Evolutionary conservation across 1,140 invertebrate species (phyloP), one percentile per base, ranked within the genome.

Genomic region (Heliconius nattereri): DNA sequence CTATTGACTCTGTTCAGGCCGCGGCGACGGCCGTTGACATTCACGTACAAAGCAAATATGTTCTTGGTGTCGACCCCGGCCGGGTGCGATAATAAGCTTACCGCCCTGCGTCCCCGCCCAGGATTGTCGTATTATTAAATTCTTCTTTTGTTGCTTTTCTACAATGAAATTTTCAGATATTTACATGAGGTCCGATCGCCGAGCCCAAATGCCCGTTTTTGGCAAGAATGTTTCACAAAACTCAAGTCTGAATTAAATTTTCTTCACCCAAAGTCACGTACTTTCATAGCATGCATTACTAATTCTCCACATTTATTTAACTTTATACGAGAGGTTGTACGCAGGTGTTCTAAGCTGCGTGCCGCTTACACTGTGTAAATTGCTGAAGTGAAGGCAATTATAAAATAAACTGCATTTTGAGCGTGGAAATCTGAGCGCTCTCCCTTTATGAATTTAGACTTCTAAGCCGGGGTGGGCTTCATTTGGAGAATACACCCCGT

Each of bases 1-100:
- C 79, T 92, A 89, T 92, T 94, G 90, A 93, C 90, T 87, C 87
- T 85, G 81, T 79, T 84, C 85, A 85, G 87, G 87, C 81, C 85
- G 82, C 84, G 81, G 85, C 83, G 83, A 83, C 83, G 83, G 84
- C 84, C 85, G 83, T 87, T 91, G 90, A 91, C 92, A 88, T 89
- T 90, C 87, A 85, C 84, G 82, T 85, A 85, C 90, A 88, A 86
- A 89, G 87, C 91, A 92, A 94, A 94, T 87, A 94, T 90, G 88
- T 88, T 89, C 86, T 89, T 85, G 85, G 84, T 81, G 87, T 79
- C 81, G 82, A 83, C 81, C 86, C 79, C 78, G 78, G 52, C 78
- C 83, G 83, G 81, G 75, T 81, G 87, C 87, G 89, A 86, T 94
- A 94, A 94, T 93, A 94, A 93, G 91, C 92, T 94, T 94, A 94